phyloP scores from a whole-genome alignment of 2,797 vertebrate genomes.

The Helarctos malayanus region DNA sequence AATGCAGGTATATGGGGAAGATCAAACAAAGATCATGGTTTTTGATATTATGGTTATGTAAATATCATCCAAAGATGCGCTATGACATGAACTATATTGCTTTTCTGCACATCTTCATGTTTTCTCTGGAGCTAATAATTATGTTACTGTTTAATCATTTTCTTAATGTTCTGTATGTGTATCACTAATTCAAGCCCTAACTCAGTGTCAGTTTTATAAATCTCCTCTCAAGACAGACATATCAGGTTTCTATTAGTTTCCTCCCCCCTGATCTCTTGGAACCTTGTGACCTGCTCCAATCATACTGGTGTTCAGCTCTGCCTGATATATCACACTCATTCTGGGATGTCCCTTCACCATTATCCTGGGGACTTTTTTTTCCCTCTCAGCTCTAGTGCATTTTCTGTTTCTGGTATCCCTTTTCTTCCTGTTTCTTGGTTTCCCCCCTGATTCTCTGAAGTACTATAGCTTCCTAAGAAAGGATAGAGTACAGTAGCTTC shows the following conservation, averaged over 20 bases:
- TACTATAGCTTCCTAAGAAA: neutral
- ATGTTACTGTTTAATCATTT: neutral
- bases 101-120: neutral
- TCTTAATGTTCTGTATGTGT: neutral
- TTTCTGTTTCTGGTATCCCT: neutral
- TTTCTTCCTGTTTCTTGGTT: neutral
- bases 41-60: neutral
- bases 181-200: constrained; percentile 26
- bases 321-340: neutral
- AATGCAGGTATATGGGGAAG: neutral
- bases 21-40: neutral
- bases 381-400: neutral
- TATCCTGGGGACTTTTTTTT: neutral
- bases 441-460: neutral
- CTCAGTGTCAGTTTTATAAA: neutral
- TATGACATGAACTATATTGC: neutral
- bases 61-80: neutral
- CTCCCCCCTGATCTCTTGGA: neutral
- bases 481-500: neutral
- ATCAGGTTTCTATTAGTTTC: neutral
- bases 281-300: neutral
- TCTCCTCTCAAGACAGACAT: neutral
- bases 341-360: neutral
- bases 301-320: neutral
- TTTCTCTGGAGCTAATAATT: neutral